phyloP scores from a whole-genome alignment of 2,113 vertebrate genomes.

The Petrocephalus microphthalmus region DNA sequence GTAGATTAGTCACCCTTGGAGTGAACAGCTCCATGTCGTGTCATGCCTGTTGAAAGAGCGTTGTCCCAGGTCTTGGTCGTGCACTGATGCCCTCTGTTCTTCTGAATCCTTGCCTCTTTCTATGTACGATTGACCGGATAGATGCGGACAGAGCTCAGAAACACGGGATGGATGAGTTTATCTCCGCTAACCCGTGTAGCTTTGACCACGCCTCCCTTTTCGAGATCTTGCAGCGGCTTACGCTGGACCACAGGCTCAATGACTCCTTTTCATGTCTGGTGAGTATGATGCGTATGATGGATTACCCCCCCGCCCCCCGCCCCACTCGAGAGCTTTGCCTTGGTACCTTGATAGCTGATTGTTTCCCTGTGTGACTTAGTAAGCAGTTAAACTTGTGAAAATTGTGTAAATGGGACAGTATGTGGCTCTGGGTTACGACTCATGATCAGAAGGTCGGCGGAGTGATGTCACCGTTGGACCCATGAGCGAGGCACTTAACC shows the following conservation, averaged over 20 bases:
- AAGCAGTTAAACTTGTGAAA: not conserved
- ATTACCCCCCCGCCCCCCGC: not conserved
- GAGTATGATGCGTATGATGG: constrained; percentile 55
- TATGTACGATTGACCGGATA: constrained; percentile 88
- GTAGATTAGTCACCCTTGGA: constrained; percentile 46
- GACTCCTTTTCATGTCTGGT: constrained; percentile 99
- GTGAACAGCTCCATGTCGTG: constrained; percentile 36
- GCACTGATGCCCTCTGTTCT: constrained; percentile 37
- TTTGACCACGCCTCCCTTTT: constrained; percentile 99
- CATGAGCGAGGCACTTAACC: not conserved
- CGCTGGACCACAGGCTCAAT: constrained; percentile 98
- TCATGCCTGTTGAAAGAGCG: constrained; percentile 26
- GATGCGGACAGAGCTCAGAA: constrained; percentile 99
- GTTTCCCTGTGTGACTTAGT: not conserved
- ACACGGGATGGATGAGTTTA: constrained; percentile 99
- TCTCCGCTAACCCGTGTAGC: constrained; percentile 99
- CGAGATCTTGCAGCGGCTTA: constrained; percentile 97
- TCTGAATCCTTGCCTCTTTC: constrained; percentile 83
- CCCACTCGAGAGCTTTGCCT: not conserved
- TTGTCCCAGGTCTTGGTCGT: not conserved
- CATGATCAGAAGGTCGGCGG: not conserved
- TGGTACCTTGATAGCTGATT: not conserved
- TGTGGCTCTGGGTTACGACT: not conserved
- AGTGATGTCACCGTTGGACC: not conserved
- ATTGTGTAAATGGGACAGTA: not conserved